Conservation (phyloP, 2,113 vertebrate species). For the Recurvirostra avosetta region DNA sequence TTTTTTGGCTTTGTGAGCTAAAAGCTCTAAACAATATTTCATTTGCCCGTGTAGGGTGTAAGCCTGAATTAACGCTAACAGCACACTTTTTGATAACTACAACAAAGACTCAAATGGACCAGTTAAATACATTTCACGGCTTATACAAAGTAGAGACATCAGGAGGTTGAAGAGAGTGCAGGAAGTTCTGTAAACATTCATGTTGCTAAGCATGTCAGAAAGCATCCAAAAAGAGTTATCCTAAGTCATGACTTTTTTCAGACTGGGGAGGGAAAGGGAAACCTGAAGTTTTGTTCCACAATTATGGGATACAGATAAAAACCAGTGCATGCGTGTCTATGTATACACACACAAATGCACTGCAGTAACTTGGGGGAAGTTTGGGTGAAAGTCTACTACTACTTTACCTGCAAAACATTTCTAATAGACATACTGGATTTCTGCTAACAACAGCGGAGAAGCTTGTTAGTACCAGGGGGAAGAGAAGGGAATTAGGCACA, state of each 20-base stretch:
- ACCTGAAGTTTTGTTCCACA: background rate
- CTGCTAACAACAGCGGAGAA: background rate
- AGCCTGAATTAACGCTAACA: background rate
- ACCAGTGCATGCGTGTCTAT: rapidly evolving
- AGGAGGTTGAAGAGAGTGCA: background rate
- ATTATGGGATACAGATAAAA: background rate
- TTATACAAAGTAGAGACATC: background rate
- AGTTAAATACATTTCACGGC: background rate
- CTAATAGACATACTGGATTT: background rate
- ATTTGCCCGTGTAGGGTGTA: background rate
- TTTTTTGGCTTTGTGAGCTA: background rate
- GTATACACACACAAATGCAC: background rate
- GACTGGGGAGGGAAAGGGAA: background rate
- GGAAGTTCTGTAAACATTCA: background rate
- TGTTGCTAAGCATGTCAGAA: background rate
- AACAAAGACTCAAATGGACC: background rate
- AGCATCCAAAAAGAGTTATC: background rate
- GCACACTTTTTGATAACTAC: background rate
- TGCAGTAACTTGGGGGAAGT: background rate
- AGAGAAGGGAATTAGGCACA: background rate
- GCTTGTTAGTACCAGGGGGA: background rate
- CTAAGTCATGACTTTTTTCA: background rate
- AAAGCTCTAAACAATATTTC: background rate
- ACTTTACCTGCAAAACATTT: background rate
- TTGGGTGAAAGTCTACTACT: background rate